Evolutionary conservation across 2,797 vertebrate species (phyloP), one percentile per base, ranked within the genome.

Genomic region (Falco biarmicus): DNA sequence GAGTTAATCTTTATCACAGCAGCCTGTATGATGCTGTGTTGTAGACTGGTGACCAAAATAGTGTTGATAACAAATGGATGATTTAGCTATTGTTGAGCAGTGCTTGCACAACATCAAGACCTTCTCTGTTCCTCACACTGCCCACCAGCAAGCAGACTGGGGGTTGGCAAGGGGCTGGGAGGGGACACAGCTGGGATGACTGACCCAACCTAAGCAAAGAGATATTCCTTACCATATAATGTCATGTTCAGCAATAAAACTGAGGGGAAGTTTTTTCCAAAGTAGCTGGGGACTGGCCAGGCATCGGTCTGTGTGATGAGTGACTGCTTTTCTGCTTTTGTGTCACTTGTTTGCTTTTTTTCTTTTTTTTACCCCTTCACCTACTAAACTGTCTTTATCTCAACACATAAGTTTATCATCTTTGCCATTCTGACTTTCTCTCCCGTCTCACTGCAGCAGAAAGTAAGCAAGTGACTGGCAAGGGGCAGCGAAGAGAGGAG

Each of bases 401-500:
- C 69, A 81, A 51, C 13, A 31, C 13, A 7, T 37, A 3, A 76
- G 31, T 39, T 25, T 80, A 34, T 50, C 1, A 0, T 14, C 47
- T 53, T 65, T 45, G 60, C 53, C 48, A 41, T 60, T 79, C 53
- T 26, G 26, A 48, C 14, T 79, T 43, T 66, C 51, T 59, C 41
- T 26, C 31, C 25, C 39, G 54, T 9, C 39, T 66, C 4, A 0
- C 29, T 60, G 15, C 0, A 11, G 19, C 32, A 6, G 14, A 39
- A 26, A 50, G 32, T 34, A 64, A 50, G 32, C 1, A 0, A 76
- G 34, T 0, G 1, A 57, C 37, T 63, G 41, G 19, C 15, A 18
- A 18, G 43, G 43, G 43, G 8, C 43, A 18, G 43, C 8, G 43
- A 16, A 43, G 41, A 43, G 41, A 12, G 37, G 41, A 13, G 41